Evolutionary conservation across 2,113 vertebrate genomes (phyloP), one percentile per base, ranked within the genome.

Genomic region (Potamarius usumacintae): DNA sequence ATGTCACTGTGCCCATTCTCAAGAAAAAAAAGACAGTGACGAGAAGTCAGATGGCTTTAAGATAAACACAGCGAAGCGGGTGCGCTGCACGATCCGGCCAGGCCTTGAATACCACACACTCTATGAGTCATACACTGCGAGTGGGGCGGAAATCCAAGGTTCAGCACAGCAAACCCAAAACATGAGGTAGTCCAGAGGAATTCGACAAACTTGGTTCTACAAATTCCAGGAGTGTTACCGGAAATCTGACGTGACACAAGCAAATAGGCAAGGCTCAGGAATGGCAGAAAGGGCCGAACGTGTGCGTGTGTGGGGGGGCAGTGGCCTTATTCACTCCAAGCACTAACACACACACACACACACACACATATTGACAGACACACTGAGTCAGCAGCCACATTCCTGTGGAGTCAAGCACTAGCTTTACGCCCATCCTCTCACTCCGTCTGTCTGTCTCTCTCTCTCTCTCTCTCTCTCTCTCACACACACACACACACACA

Each of bases 341-440:
- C 42, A 42, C 42, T 42, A 42, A 42, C 42, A 42, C 42, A 84
- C 57, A 90, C 65, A 92, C 82, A 60, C 50, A 82, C 82, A 58
- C 82, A 82, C 48, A 78, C 87, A 88, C 60, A 90, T 57, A 92
- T 89, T 94, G 93, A 95, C 93, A 94, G 94, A 93, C 93, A 80
- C 91, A 93, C 93, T 94, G 94, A 95, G 92, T 94, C 95, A 95
- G 95, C 94, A 90, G 93, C 90, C 91, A 89, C 94, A 95, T 95
- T 95, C 94, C 94, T 93, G 85, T 92, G 92, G 94, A 95, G 94
- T 95, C 94, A 94, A 94, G 92, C 90, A 90, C 93, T 92, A 92
- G 92, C 91, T 94, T 93, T 93, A 92, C 91, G 91, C 93, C 89
- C 92, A 82, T 79, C 88, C 69, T 63, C 83, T 17, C 34, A 4